Conservation (phyloP, 2,113 vertebrate genomes). For the Cochlearius cochlearius region DNA sequence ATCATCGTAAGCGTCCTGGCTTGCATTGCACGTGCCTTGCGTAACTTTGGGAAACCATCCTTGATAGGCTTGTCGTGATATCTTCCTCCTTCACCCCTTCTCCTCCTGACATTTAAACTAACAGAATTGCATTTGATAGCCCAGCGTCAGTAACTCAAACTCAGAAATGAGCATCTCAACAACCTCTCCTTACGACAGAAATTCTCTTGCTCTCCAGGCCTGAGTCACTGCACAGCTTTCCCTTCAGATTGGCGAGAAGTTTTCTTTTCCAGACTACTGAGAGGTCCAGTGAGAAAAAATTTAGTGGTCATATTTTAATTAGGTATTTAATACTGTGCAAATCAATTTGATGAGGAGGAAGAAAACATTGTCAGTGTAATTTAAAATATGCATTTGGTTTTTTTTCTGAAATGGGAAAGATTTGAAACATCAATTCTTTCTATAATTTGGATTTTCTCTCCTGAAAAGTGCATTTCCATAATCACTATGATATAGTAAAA, state of each 20-base stretch:
- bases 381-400: constrained; percentile 5
- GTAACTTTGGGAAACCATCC: neutral
- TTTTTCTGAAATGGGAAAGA: neutral
- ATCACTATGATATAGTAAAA: neutral
- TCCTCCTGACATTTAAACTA: neutral
- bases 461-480: neutral
- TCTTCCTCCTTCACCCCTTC: neutral
- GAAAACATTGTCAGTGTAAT: constrained; percentile 13
- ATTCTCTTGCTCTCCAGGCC: neutral
- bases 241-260: neutral
- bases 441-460: neutral
- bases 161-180: neutral
- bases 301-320: constrained; percentile 41
- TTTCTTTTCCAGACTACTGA: neutral
- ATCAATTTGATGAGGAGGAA: constrained; percentile 12
- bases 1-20: neutral
- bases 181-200: neutral
- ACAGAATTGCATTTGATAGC: neutral
- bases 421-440: neutral
- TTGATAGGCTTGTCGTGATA: neutral
- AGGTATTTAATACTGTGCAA: constrained; percentile 2
- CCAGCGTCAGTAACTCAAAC: neutral
- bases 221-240: neutral
- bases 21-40: neutral
- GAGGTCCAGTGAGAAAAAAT: constrained; percentile 7